Evolutionary conservation across 2,888 invertebrate genomes (phyloP).

Genomic region (Catocala fraxini): DNA sequence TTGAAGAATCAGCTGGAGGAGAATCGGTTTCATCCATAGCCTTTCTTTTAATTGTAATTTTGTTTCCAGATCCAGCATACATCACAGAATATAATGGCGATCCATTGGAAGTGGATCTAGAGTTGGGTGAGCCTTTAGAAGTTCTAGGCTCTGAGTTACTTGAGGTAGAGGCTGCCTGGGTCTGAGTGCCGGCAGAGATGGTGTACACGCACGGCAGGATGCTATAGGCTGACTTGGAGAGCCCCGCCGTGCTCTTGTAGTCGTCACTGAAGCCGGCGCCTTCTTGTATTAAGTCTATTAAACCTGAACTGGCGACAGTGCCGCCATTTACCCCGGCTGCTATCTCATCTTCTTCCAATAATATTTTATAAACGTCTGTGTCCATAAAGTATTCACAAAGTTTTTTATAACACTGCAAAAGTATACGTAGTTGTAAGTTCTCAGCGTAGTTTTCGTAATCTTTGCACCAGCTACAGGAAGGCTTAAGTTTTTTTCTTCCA

Average conservation of each 20-base stretch:
- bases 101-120: slow-evolving; percentile 77
- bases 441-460: slow-evolving; percentile 94
- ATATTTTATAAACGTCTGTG: slow-evolving; percentile 90
- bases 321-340: slow-evolving; percentile 84
- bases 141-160: slow-evolving; percentile 68
- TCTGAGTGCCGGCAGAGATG: slow-evolving; percentile 87
- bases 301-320: slow-evolving; percentile 86
- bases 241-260: slow-evolving; percentile 91
- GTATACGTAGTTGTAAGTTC: slow-evolving; percentile 93
- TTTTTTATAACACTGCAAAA: slow-evolving; percentile 96
- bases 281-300: slow-evolving; percentile 93
- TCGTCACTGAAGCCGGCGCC: slow-evolving; percentile 93
- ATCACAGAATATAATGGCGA: slow-evolving; percentile 91
- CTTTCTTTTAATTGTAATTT: slow-evolving; percentile 94
- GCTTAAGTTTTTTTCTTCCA: slow-evolving; percentile 94
- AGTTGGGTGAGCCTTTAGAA: slow-evolving; percentile 76
- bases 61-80: slow-evolving; percentile 93
- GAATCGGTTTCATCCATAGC: slow-evolving; percentile 87
- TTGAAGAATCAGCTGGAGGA: slow-evolving; percentile 71
- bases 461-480: slow-evolving; percentile 95
- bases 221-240: slow-evolving; percentile 92
- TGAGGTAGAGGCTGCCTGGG: slow-evolving; percentile 72
- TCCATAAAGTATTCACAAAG: slow-evolving; percentile 94
- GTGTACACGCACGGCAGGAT: slow-evolving; percentile 92
- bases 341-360: slow-evolving; percentile 86